Base-by-base conservation (phyloP, 2,888 invertebrate genomes). In the Eupithecia dodoneata region DNA sequence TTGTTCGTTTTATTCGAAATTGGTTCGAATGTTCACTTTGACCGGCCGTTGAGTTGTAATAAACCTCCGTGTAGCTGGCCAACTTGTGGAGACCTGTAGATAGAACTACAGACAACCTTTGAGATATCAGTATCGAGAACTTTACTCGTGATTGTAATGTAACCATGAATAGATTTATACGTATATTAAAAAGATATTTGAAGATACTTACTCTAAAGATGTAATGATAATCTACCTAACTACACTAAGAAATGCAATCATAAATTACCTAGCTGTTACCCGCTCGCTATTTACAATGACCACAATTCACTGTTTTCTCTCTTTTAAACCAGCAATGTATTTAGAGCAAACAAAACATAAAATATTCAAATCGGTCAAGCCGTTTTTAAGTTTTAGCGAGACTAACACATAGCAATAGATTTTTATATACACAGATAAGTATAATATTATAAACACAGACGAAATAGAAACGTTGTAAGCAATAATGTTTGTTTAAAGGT, bases 1-100 rank as follows among this genome's bases (percentile, higher is more conserved):
- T 94, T 94, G 92, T 92, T 91, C 90, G 91, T 94, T 94, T 94
- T 94, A 94, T 94, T 94, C 89, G 89, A 91, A 91, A 93, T 92
- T 89, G 92, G 89, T 86, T 87, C 86, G 86, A 30, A 86, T 87
- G 87, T 88, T 89, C 89, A 88, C 92, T 93, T 94, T 93, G 93
- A 93, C 92, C 92, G 91, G 90, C 89, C 86, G 89, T 86, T 87
- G 88, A 89, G 85, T 87, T 85, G 87, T 87, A 86, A 87, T 83
- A 84, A 85, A 86, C 85, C 84, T 81, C 86, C 71, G 73, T 73
- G 67, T 45, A 73, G 49, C 71, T 73, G 71, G 42, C 74, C 69
- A 73, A 73, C 63, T 76, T 66, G 71, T 10, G 45, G 10, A 66
- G 71, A 76, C 63, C 69, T 66, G n/a, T 42, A 71, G 59, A 71